These are phyloP conservation scores for Cheilosia grossa DNA, from an alignment of 2,888 invertebrate species.

Conservation along the genomic window DNA sequence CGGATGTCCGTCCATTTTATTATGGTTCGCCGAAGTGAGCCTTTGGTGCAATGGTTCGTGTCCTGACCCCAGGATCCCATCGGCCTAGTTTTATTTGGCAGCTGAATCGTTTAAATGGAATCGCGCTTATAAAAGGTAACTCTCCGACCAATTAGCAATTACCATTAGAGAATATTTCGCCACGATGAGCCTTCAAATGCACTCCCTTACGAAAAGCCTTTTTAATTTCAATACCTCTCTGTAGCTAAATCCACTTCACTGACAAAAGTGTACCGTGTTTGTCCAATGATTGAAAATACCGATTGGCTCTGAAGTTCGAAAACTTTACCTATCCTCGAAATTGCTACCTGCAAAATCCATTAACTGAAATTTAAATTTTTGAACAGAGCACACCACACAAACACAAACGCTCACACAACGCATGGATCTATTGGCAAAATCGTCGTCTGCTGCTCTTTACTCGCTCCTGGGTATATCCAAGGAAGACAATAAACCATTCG, in stretches of 20 bases:
- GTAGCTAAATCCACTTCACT: conserved; percentile 2
- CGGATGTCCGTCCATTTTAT: too few relatives aligned
- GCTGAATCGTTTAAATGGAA: too few relatives aligned
- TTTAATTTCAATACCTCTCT: background rate
- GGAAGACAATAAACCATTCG: conserved; percentile 67
- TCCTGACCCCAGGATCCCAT: too few relatives aligned
- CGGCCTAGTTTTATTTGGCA: too few relatives aligned
- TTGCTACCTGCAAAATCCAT: conserved; percentile 60
- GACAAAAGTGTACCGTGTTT: conserved; percentile 9
- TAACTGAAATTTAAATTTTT: conserved; percentile 64
- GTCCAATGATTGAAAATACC: conserved; percentile 27
- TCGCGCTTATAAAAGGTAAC: too few relatives aligned
- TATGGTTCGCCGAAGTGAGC: too few relatives aligned
- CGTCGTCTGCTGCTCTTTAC: background rate
- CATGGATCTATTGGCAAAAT: conserved; percentile 6
- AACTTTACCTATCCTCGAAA: background rate
- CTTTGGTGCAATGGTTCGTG: too few relatives aligned
- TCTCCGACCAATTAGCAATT: too few relatives aligned
- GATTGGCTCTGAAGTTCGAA: conserved; percentile 26
- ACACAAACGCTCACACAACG: background rate
- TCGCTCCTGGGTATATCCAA: background rate
- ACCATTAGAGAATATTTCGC: too few relatives aligned
- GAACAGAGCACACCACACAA: conserved; percentile 43
- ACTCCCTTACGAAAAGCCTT: too few relatives aligned
- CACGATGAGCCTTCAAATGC: too few relatives aligned